phyloP scores from a whole-genome alignment of 2,888 invertebrate species.

The Ptilodon capucinus region DNA sequence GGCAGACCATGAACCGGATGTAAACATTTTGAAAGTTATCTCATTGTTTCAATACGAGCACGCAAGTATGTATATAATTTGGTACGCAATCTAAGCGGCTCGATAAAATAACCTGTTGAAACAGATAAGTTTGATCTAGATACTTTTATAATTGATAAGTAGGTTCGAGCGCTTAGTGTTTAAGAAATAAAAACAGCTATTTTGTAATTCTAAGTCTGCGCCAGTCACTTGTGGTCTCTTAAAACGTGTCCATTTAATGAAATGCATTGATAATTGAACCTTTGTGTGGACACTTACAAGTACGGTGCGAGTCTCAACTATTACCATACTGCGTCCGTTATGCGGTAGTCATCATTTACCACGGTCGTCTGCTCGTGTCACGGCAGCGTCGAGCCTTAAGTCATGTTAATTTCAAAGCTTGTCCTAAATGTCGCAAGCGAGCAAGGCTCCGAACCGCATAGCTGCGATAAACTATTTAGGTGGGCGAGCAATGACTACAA shows the following conservation, averaged over 20 bases:
- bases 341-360: conserved; percentile 59
- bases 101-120: conserved; percentile 3
- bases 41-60: conserved; percentile 34
- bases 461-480: conserved; percentile 45
- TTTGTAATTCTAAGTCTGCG: conserved; percentile 33
- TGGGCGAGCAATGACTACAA: conserved; percentile 42
- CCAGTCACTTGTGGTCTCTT: conserved; percentile 27
- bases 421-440: conserved; percentile 59
- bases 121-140: conserved; percentile 11
- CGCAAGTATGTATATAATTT: conserved; percentile 5
- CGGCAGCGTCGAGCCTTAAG: conserved; percentile 48
- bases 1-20: conserved; percentile 46
- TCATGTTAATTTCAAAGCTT: conserved; percentile 58
- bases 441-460: conserved; percentile 63
- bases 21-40: conserved; percentile 35
- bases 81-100: conserved; percentile 1
- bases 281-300: conserved; percentile 45
- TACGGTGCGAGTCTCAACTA: conserved; percentile 47
- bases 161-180: conserved; percentile 5
- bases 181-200: conserved; percentile 16
- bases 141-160: conserved; percentile 22
- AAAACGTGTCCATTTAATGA: conserved; percentile 40
- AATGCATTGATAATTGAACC: conserved; percentile 45
- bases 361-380: conserved; percentile 49
- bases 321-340: conserved; percentile 60